These are phyloP conservation scores for Odontothrips loti DNA, from an alignment of 2,888 invertebrate genomes.

Conservation along the genomic window DNA sequence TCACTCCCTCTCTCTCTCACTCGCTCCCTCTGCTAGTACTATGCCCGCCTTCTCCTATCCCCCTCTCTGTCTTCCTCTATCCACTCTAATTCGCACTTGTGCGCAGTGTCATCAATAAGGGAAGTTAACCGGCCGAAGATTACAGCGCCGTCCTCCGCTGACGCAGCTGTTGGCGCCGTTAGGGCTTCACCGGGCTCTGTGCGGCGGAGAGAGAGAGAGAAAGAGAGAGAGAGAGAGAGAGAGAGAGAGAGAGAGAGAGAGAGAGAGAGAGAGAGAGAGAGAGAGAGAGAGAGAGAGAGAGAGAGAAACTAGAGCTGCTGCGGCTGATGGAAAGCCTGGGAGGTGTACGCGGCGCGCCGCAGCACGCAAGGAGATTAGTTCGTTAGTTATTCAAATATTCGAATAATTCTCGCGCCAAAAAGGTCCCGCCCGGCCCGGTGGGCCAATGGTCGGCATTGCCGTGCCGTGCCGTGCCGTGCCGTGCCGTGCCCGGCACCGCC, in stretches of 20 bases:
- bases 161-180: no score
- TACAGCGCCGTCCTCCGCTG: no score
- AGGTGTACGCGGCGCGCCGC: neutral
- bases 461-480: no score
- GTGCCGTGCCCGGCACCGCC: neutral
- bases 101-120: no score
- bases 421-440: neutral
- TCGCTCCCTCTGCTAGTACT: neutral
- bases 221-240: no score
- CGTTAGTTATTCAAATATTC: slow-evolving; percentile 25
- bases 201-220: no score
- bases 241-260: no score
- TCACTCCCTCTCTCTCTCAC: neutral
- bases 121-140: no score
- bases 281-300: no score
- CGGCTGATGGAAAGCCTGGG: neutral
- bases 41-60: neutral
- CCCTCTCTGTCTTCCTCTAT: neutral
- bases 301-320: neutral
- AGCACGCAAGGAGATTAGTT: neutral
- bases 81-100: neutral
- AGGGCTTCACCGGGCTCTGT: no score
- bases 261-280: no score
- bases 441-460: neutral
- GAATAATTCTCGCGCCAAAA: slow-evolving; percentile 22